Percentiles rank a stretch among this genome's conserved stretches.
These are phyloP conservation scores for fruit fly (Drosophila melanogaster) DNA, from an alignment of 1,140 invertebrate genomes.

Conservation along the genomic window Release_6_plus_ISO1_MT NT_037436.4:20829001-20829500, in stretches of 20 bases:
- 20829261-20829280: conserved; percentile 36
- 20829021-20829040: background rate
- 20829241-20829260: conserved; percentile 11
- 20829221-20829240: conserved; percentile 13
- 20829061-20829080: conserved; percentile 24
- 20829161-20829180: conserved; percentile 48
- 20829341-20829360: conserved; percentile 9
- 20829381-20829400: conserved; percentile 50
- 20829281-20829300: conserved; percentile 15
- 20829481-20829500: conserved; percentile 30
- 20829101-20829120: conserved; percentile 70
- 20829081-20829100: conserved; percentile 34
- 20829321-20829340: conserved; percentile 21
- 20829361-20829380: conserved; percentile 68
- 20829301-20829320: conserved; percentile 5
- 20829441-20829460: conserved; percentile 27
- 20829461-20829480: conserved; percentile 25
- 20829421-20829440: conserved; percentile 53
- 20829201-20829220: conserved; percentile 60
- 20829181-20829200: conserved; percentile 71
- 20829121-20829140: conserved; percentile 84
- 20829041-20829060: background rate
- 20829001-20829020: background rate
- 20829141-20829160: conserved; percentile 82
- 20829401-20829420: conserved; percentile 66